Percentiles rank a stretch among this genome's conserved stretches.
phyloP scores from a whole-genome alignment of 2,888 invertebrate genomes.

The Erpobdella octoculata region DNA sequence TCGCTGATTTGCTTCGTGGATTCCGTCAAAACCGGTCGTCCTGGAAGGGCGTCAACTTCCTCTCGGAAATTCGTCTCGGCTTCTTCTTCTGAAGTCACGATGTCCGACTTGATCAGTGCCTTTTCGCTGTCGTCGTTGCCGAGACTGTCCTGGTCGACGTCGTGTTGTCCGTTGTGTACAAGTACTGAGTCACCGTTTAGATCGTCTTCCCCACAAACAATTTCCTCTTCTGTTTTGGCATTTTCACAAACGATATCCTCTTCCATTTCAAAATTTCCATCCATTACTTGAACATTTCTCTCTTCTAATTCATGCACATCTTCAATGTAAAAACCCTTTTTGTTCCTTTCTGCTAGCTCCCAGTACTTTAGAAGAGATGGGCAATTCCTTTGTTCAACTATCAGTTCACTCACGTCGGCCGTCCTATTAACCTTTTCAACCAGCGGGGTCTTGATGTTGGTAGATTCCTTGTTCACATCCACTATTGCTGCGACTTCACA shows the following conservation, averaged over 20 bases:
- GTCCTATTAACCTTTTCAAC: too few relatives aligned
- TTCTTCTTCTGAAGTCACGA: background rate
- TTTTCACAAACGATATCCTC: background rate
- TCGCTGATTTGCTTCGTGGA: background rate
- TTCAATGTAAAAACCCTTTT: too few relatives aligned
- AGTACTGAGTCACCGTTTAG: background rate
- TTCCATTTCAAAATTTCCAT: background rate
- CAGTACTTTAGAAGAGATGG: too few relatives aligned
- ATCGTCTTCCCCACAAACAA: background rate
- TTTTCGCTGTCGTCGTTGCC: background rate
- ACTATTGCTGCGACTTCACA: too few relatives aligned
- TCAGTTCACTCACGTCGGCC: too few relatives aligned
- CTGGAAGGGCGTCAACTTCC: constrained; percentile 7
- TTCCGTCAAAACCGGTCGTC: background rate
- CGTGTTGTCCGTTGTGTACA: too few relatives aligned
- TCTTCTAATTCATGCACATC: too few relatives aligned
- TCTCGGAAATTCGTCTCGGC: background rate
- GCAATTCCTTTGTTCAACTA: too few relatives aligned
- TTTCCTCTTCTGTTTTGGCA: background rate
- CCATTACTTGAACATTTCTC: too few relatives aligned
- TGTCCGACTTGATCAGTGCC: background rate
- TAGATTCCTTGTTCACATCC: too few relatives aligned
- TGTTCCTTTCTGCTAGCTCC: too few relatives aligned
- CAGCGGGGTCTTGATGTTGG: too few relatives aligned
- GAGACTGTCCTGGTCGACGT: constrained; percentile 5